Base-by-base conservation (phyloP, 2,113 vertebrate genomes). In the Laticauda laticaudata region DNA sequence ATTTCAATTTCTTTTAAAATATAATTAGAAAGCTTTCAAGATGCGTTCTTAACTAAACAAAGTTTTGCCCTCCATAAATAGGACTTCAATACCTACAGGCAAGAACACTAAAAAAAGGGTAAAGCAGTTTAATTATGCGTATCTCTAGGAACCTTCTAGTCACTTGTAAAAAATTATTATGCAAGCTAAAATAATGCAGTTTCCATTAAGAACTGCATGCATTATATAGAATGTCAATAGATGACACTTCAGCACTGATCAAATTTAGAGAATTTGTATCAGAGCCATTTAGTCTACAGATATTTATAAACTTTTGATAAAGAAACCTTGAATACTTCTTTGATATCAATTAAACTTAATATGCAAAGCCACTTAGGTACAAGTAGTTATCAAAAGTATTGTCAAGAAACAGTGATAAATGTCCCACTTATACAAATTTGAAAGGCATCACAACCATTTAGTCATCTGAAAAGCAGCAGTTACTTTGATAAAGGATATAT, bases 11-110 rank as follows among this genome's bases (percentile, higher is more conserved):
- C 39, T 54, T 85, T 89, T 89, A 89, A 89, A 75, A 88, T 75
- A 26, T 53, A 88, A 88, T 93, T 93, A 93, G 45, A 81, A 93
- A 93, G 86, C 88, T 86, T 59, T 88, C 86, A 57, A 26, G 26
- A 91, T 87, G 24, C 56, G 48, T 81, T 88, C 88, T 53, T 88
- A 57, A 91, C 59, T 43, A 75, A 93, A 91, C 86, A 91, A 91
- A 88, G 20, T 12, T 59, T 91, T 64, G 8, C 34, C 91, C 39
- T 88, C 92, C 86, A 88, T 20, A 92, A 26, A 88, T 23, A 55
- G 92, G 92, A 91, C 90, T 57, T 51, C 20, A 88, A 48, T 81
- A 51, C 39, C 85, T 91, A 43, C 39, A 87, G 61, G 59, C 59
- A 91, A 91, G 92, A 91, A 91, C 39, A 91, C 26, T 88, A 61